These are phyloP conservation scores for Spatula clypeata DNA, from an alignment of 2,797 vertebrate species.

Conservation along the genomic window DNA sequence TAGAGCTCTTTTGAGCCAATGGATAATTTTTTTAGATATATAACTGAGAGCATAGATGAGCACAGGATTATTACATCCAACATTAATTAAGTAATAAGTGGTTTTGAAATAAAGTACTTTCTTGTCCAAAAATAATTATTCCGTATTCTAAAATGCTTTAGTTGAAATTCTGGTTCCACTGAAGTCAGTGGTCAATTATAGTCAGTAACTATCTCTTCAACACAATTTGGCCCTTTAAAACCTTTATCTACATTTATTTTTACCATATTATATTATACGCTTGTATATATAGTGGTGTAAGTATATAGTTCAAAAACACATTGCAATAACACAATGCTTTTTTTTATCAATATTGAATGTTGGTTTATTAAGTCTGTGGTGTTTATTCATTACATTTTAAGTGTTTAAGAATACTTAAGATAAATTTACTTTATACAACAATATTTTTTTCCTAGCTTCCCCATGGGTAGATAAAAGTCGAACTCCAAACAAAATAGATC, in stretches of 20 bases:
- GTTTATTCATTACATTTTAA: not conserved
- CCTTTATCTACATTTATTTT: not conserved
- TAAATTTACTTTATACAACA: not conserved
- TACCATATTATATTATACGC: not conserved
- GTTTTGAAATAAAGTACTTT: not conserved
- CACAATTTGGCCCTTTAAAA: not conserved
- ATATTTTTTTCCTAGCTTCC: conserved; percentile 85
- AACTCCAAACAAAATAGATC: conserved; percentile 95
- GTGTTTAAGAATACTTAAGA: not conserved
- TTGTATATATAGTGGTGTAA: not conserved
- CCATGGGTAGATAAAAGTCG: conserved; percentile 96
- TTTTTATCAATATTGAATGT: fast-evolving
- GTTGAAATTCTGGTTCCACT: not conserved
- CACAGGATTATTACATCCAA: not conserved
- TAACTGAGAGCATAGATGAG: not conserved
- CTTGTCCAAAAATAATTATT: not conserved
- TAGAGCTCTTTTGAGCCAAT: not conserved
- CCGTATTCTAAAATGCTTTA: not conserved
- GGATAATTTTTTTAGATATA: not conserved
- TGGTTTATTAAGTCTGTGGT: not conserved
- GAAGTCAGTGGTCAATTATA: not conserved
- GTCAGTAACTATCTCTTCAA: not conserved
- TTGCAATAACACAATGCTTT: not conserved
- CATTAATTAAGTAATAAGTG: not conserved
- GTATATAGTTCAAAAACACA: not conserved